These are phyloP conservation scores for Monarcha castaneiventris DNA, from an alignment of 2,113 vertebrate genomes.

Conservation along the genomic window DNA sequence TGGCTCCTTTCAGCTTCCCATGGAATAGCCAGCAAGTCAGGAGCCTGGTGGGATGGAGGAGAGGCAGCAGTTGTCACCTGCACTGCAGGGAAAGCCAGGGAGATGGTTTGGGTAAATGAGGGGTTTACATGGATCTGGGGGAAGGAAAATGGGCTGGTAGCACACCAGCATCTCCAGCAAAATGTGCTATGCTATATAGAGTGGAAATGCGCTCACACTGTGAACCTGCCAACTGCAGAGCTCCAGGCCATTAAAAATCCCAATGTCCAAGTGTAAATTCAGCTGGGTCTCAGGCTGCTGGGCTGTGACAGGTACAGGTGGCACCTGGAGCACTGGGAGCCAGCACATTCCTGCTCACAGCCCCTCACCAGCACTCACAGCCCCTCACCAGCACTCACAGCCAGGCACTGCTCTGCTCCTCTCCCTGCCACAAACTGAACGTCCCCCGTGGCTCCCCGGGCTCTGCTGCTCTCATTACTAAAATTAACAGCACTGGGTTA, in stretches of 20 bases:
- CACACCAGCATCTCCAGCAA: neutral
- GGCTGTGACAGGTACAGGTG: neutral
- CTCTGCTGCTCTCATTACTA: neutral
- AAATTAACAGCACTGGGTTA: neutral
- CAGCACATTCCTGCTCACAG: fast-evolving
- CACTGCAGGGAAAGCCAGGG: neutral
- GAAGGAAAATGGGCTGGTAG: neutral
- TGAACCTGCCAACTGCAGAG: neutral
- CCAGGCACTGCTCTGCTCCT: neutral
- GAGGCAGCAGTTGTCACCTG: neutral
- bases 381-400: neutral
- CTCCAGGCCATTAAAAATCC: neutral
- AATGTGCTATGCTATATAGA: too few species aligned
- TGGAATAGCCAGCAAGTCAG: neutral
- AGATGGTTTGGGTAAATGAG: neutral
- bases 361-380: neutral
- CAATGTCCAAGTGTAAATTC: fast-evolving
- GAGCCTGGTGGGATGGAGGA: fast-evolving
- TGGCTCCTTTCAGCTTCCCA: neutral
- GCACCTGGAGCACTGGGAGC: neutral
- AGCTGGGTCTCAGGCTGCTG: neutral
- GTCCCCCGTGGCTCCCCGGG: neutral
- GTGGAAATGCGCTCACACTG: neutral
- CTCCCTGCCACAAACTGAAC: neutral
- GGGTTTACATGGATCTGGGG: neutral